Evolutionary conservation across 2,888 invertebrate genomes (phyloP).

Genomic region (Drosophila robusta): DNA sequence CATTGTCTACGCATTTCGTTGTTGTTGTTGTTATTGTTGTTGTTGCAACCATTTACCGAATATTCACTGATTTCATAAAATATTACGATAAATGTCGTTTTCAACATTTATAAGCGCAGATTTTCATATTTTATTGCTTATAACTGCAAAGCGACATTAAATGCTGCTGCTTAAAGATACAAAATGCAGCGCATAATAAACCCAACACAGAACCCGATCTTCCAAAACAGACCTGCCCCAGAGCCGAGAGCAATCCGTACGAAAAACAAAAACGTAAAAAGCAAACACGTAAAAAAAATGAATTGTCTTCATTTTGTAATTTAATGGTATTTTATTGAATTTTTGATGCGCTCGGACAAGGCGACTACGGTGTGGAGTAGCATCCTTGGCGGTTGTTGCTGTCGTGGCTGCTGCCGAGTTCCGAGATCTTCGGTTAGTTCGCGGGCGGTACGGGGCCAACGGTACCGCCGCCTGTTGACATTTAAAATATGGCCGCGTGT

Average conservation of each 20-base stretch:
- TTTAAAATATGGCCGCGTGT: constrained; percentile 84
- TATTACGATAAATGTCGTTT: constrained; percentile 76
- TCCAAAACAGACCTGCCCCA: constrained; percentile 30
- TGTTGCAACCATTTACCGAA: constrained; percentile 43
- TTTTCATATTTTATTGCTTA: constrained; percentile 81
- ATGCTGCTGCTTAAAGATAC: constrained; percentile 75
- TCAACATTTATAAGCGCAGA: constrained; percentile 66
- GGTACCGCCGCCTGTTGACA: constrained; percentile 65
- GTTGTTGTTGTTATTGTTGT: constrained; percentile 24
- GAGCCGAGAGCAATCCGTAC: constrained; percentile 19
- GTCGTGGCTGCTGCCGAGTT: constrained; percentile 12
- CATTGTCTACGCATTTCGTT: constrained; percentile 47
- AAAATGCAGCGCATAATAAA: constrained; percentile 59
- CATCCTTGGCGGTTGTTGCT: constrained; percentile 51
- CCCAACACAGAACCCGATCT: constrained; percentile 24
- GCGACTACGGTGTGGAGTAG: constrained; percentile 25
- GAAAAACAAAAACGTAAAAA: constrained; percentile 19
- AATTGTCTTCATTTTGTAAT: constrained; percentile 82
- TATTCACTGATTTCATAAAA: constrained; percentile 79
- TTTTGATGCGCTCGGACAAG: constrained; percentile 74
- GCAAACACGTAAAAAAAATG: constrained; percentile 56
- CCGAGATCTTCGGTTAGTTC: constrained; percentile 12
- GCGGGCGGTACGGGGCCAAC: constrained; percentile 5
- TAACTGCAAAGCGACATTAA: constrained; percentile 82
- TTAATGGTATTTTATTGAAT: constrained; percentile 83